These are phyloP conservation scores for Hyposoter didymator DNA, from an alignment of 2,888 invertebrate species.

Conservation along the genomic window DNA sequence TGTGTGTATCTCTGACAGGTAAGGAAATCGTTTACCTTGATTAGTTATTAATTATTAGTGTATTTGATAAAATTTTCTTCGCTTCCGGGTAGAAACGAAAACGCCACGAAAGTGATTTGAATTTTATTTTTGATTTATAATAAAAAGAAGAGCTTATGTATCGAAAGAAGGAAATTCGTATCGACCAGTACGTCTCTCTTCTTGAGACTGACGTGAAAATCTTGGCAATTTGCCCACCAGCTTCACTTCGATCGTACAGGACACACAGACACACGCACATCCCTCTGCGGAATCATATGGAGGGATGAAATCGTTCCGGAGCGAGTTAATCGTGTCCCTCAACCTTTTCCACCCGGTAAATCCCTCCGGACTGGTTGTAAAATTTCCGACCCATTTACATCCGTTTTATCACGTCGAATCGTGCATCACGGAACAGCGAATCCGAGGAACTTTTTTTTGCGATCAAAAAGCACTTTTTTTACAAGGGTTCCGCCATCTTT, in stretches of 20 bases:
- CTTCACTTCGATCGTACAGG: constrained; percentile 40
- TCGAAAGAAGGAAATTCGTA: constrained; percentile 36
- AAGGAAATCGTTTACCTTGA: constrained; percentile 68
- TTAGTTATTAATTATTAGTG: neutral
- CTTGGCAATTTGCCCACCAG: constrained; percentile 60
- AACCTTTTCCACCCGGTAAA: constrained; percentile 50
- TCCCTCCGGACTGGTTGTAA: constrained; percentile 48
- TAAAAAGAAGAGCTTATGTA: neutral
- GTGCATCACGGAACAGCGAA: constrained; percentile 39
- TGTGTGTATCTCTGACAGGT: constrained; percentile 94
- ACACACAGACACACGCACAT: constrained; percentile 7
- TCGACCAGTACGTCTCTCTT: constrained; percentile 57
- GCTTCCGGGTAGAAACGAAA: neutral
- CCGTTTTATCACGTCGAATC: constrained; percentile 15
- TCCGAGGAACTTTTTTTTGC: neutral
- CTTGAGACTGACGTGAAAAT: constrained; percentile 53
- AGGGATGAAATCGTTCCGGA: constrained; percentile 53
- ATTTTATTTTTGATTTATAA: neutral
- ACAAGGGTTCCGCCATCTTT: neutral
- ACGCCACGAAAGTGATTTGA: too few relatives aligned
- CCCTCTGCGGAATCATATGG: constrained; percentile 35
- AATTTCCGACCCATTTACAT: constrained; percentile 64
- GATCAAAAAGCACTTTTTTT: neutral
- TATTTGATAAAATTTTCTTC: neutral
- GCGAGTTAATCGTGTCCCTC: constrained; percentile 61